A percentile compares a stretch with the other conserved stretches of the same genome.
phyloP scores from a whole-genome alignment of 2,113 vertebrate genomes.

The Strix uralensis region DNA sequence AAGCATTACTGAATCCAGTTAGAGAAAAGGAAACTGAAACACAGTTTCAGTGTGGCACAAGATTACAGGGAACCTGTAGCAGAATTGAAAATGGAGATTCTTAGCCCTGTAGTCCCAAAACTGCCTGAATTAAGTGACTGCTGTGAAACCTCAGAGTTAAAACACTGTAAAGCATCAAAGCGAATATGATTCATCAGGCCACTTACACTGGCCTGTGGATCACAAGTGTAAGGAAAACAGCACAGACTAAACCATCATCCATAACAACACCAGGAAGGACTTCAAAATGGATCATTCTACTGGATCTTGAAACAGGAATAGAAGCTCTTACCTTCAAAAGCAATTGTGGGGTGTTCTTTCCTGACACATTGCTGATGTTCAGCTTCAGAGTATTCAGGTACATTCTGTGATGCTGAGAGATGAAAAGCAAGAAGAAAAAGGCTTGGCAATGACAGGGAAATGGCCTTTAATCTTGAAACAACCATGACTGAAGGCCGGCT shows the following conservation, averaged over 20 bases:
- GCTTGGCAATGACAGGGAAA: constrained; percentile 78
- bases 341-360: constrained; percentile 90
- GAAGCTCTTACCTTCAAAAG: constrained; percentile 87
- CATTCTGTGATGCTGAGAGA: constrained; percentile 75
- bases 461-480: constrained; percentile 76
- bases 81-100: not conserved
- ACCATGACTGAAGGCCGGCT: constrained; percentile 84
- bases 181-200: not conserved
- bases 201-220: not conserved
- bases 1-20: not conserved
- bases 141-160: constrained; percentile 7
- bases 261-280: not conserved
- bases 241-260: not conserved
- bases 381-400: constrained; percentile 59
- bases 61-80: not conserved
- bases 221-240: not conserved
- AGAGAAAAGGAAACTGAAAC: not conserved
- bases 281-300: constrained; percentile 12
- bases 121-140: not conserved
- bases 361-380: constrained; percentile 79
- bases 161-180: not conserved
- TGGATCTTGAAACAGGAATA: constrained; percentile 1
- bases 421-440: constrained; percentile 78
- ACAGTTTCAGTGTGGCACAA: not conserved
- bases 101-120: not conserved